These are phyloP conservation scores for Gymnobelideus leadbeateri DNA, from an alignment of 2,113 vertebrate genomes.

Conservation along the genomic window DNA sequence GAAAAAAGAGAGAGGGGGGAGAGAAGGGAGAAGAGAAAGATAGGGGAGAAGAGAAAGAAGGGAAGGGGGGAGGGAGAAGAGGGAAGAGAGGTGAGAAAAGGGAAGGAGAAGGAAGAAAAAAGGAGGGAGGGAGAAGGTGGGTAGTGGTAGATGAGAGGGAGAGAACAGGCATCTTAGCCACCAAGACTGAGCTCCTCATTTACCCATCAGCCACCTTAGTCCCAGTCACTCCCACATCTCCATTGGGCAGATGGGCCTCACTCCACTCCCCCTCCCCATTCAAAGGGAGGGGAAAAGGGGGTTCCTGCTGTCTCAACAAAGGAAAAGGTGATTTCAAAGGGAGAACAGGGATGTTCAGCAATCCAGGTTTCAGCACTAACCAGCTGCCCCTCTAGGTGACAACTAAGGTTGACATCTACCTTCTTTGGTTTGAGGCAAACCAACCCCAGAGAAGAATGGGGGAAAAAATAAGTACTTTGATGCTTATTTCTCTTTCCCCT, in stretches of 20 bases:
- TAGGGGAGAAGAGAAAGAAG: no score
- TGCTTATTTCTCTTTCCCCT: neutral
- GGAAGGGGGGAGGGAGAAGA: neutral
- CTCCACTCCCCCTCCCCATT: neutral
- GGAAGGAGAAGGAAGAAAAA: rapidly evolving
- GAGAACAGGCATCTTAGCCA: neutral
- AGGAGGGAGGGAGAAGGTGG: neutral
- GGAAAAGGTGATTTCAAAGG: neutral
- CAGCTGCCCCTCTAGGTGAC: neutral
- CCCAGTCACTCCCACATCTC: neutral
- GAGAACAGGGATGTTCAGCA: neutral
- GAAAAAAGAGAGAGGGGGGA: neutral
- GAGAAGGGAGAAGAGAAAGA: neutral
- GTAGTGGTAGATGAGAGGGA: neutral
- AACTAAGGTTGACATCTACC: neutral
- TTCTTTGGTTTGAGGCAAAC: neutral
- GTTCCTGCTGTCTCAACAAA: neutral
- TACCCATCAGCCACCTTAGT: neutral
- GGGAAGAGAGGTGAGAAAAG: no score
- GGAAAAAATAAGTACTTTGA: neutral
- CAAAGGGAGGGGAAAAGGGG: slow-evolving; percentile 1
- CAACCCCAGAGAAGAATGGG: neutral
- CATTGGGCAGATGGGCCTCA: neutral
- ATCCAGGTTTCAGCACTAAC: neutral
- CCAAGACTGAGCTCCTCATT: neutral